A percentile compares a stretch with the other conserved stretches of the same genome.
phyloP scores from a whole-genome alignment of 2,797 vertebrate species.

The Pelodytes ibericus region DNA sequence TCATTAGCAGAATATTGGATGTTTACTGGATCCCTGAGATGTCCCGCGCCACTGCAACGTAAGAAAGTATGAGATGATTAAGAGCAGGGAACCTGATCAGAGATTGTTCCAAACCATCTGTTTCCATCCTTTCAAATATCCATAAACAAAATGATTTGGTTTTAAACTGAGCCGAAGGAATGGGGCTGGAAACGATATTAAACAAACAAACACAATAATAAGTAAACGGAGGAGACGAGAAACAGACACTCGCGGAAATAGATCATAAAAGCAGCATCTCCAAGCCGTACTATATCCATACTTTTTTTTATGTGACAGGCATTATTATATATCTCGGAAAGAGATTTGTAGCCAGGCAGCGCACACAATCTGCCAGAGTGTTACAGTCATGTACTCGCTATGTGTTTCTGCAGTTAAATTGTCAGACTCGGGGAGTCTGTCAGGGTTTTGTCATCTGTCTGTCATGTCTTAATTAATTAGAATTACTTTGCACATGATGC shows the following conservation, averaged over 20 bases:
- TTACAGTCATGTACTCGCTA: conserved; percentile 23
- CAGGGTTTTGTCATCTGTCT: conserved; percentile 52
- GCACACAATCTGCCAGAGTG: conserved; percentile 46
- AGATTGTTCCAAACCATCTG: conserved; percentile 47
- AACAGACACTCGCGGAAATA: conserved; percentile 28
- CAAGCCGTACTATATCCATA: conserved; percentile 36
- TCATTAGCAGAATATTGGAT: background rate
- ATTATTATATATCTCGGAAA: conserved; percentile 45
- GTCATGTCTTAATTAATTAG: conserved; percentile 56
- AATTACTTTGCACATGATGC: conserved; percentile 44
- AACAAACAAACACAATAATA: conserved; percentile 31
- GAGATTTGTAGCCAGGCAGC: conserved; percentile 49
- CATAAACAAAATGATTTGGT: conserved; percentile 51
- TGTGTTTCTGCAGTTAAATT: conserved; percentile 47
- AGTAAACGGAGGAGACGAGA: conserved; percentile 8
- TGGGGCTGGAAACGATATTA: conserved; percentile 27
- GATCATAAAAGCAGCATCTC: conserved; percentile 24
- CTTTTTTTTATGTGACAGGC: conserved; percentile 44
- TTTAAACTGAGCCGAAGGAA: conserved; percentile 39
- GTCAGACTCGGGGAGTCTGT: conserved; percentile 44
- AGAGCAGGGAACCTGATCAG: conserved; percentile 35
- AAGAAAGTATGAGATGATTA: conserved; percentile 41
- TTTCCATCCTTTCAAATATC: conserved; percentile 45
- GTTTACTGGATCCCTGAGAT: background rate
- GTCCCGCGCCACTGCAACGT: background rate